phyloP scores from a whole-genome alignment of 2,888 invertebrate genomes.

The Drosophila ochracea region DNA sequence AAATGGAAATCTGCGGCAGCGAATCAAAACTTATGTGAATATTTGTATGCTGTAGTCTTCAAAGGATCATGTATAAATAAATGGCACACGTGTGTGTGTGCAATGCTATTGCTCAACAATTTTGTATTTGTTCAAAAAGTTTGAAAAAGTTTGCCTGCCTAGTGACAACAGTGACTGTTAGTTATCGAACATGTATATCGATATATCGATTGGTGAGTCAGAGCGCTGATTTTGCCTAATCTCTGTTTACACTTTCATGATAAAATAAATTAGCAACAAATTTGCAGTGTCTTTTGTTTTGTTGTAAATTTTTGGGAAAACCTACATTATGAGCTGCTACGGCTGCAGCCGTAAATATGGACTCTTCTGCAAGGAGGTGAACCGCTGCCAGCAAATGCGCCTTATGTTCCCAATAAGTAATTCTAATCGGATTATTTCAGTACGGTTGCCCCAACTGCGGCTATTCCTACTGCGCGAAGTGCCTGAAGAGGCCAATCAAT shows the following conservation, averaged over 20 bases:
- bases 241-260: constrained; percentile 7
- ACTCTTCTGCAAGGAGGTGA: constrained; percentile 90
- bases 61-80: constrained; percentile 1
- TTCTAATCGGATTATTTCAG: constrained; percentile 85
- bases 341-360: constrained; percentile 90
- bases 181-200: constrained; percentile 4
- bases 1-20: not conserved
- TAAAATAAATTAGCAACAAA: not conserved
- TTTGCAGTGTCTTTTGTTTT: not conserved
- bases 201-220: constrained; percentile 13
- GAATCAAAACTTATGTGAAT: not conserved
- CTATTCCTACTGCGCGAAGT: constrained; percentile 93
- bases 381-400: constrained; percentile 33
- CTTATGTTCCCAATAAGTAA: not conserved
- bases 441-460: constrained; percentile 94
- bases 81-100: not conserved
- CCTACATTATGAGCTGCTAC: constrained; percentile 89
- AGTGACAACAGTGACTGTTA: not conserved
- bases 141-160: not conserved
- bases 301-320: not conserved
- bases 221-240: not conserved
- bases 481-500: constrained; percentile 90
- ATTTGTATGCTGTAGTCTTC: not conserved
- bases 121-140: not conserved
- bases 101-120: not conserved